Evolutionary conservation across 2,113 vertebrate species (phyloP).

Genomic region (Azemiops feae): DNA sequence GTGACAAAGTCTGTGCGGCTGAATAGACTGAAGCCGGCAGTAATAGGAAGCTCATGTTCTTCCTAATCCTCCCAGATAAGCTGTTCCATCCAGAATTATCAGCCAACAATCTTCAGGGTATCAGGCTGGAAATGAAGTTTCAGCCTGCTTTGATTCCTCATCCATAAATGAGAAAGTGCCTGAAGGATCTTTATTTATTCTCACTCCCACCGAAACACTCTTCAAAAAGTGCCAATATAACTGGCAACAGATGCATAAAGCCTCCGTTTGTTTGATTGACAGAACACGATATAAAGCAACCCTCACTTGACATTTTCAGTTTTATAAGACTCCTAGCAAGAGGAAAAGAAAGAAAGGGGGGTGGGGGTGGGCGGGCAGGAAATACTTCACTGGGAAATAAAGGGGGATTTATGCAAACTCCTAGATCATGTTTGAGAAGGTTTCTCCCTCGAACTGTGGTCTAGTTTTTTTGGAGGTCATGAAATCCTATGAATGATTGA

Average conservation of each 20-base stretch:
- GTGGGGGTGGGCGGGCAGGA: constrained; percentile 32
- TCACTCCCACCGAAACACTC: constrained; percentile 79
- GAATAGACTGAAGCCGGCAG: constrained; percentile 80
- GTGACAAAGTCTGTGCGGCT: constrained; percentile 79
- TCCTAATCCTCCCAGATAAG: constrained; percentile 84
- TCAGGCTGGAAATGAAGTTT: constrained; percentile 88
- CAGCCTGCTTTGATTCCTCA: constrained; percentile 84
- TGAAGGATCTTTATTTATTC: constrained; percentile 89
- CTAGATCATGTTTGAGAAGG: constrained; percentile 60
- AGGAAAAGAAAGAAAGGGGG: constrained; percentile 32
- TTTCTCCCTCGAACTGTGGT: constrained; percentile 45
- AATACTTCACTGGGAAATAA: constrained; percentile 71
- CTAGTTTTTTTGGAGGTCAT: constrained; percentile 45
- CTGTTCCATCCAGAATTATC: constrained; percentile 87
- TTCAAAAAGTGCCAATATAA: constrained; percentile 87
- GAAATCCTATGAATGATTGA: constrained; percentile 51
- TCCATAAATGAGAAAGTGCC: constrained; percentile 87
- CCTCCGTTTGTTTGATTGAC: constrained; percentile 81
- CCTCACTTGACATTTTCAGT: constrained; percentile 84
- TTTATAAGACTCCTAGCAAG: constrained; percentile 75
- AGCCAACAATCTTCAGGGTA: constrained; percentile 84
- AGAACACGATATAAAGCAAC: constrained; percentile 81
- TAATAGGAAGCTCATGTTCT: constrained; percentile 83
- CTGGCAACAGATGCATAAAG: constrained; percentile 83
- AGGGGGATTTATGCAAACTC: constrained; percentile 70